Conservation (phyloP, 1,140 invertebrate genomes). For the Drosophila nasuta region DNA sequence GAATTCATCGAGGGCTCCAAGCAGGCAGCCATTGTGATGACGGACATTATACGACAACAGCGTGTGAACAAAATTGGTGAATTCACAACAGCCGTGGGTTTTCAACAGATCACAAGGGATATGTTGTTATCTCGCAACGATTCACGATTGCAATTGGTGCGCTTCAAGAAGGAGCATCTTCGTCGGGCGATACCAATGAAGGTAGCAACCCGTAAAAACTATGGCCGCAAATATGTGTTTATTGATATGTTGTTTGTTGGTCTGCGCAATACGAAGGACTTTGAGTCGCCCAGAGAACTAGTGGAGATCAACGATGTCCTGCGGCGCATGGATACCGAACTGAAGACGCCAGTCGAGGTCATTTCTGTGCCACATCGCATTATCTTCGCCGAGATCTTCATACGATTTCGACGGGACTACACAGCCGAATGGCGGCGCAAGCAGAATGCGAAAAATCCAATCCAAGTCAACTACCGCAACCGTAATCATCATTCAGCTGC, state of each 20-base stretch:
- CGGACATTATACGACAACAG: conserved; percentile 63
- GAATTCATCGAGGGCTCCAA: conserved; percentile 60
- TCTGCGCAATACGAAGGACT: conserved; percentile 58
- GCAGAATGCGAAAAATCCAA: background rate
- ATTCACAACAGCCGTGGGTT: conserved; percentile 78
- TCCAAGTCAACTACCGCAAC: background rate
- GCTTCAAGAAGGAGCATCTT: conserved; percentile 73
- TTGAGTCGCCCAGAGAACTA: conserved; percentile 49
- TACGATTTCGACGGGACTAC: conserved; percentile 78
- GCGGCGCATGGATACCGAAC: conserved; percentile 62
- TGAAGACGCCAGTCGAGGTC: conserved; percentile 58
- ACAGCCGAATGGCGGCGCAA: conserved; percentile 30
- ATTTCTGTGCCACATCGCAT: conserved; percentile 72
- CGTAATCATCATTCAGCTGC: background rate
- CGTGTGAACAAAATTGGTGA: conserved; percentile 44
- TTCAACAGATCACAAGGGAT: conserved; percentile 79
- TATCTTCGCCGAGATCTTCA: conserved; percentile 83
- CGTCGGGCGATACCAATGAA: conserved; percentile 79
- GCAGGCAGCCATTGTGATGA: conserved; percentile 71
- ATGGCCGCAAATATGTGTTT: conserved; percentile 74
- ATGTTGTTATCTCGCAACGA: conserved; percentile 80
- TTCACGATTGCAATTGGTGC: conserved; percentile 69
- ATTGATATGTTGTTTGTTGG: conserved; percentile 72
- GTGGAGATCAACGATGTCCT: conserved; percentile 68
- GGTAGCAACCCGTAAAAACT: conserved; percentile 69